Evolutionary conservation across 2,888 invertebrate genomes (phyloP).

Genomic region (Clistopyga incitator): DNA sequence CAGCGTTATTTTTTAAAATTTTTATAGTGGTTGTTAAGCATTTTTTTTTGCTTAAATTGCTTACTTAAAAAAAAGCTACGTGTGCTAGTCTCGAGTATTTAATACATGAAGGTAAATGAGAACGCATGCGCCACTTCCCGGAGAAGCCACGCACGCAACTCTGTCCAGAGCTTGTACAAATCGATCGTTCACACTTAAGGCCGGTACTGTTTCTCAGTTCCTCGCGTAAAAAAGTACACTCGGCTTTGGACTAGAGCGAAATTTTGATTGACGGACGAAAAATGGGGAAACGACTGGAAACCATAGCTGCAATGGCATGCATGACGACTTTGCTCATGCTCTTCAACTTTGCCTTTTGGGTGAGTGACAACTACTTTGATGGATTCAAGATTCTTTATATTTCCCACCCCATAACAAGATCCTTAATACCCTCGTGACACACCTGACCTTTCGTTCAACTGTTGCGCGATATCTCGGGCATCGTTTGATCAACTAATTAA

Average conservation of each 20-base stretch:
- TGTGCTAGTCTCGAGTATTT: slow-evolving; percentile 13
- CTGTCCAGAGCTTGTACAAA: slow-evolving; percentile 68
- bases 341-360: slow-evolving; percentile 93
- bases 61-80: neutral
- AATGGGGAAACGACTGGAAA: slow-evolving; percentile 91
- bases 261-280: neutral
- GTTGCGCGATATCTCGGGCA: slow-evolving; percentile 68
- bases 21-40: too few species aligned
- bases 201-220: slow-evolving; percentile 52
- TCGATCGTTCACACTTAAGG: slow-evolving; percentile 71
- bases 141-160: slow-evolving; percentile 73
- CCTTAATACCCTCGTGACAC: slow-evolving; percentile 12
- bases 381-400: neutral
- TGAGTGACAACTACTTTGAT: slow-evolving; percentile 84
- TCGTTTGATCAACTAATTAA: neutral
- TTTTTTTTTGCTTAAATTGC: too few species aligned
- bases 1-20: too few species aligned
- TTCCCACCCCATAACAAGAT: slow-evolving; percentile 1
- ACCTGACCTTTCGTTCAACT: slow-evolving; percentile 67
- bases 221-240: neutral
- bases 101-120: neutral
- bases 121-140: slow-evolving; percentile 69
- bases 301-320: slow-evolving; percentile 90
- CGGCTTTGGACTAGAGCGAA: neutral
- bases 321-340: slow-evolving; percentile 92